Percentiles rank a stretch among this genome's conserved stretches.
Evolutionary conservation across 2,113 vertebrate species (phyloP).

Genomic region (Myotis davidii): DNA sequence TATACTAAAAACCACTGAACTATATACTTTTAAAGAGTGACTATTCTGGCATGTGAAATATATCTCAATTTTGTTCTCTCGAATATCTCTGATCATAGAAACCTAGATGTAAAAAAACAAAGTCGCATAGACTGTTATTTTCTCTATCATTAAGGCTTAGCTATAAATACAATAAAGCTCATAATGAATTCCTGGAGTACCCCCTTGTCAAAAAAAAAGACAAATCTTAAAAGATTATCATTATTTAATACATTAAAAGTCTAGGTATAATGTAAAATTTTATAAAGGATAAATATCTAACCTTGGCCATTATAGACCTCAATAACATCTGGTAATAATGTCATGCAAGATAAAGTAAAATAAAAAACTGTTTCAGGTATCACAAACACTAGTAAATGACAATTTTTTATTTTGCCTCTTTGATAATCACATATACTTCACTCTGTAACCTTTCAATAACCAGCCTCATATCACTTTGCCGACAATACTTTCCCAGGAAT

Average conservation of each 20-base stretch:
- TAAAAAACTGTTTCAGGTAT: not conserved
- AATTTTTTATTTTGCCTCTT: slow-evolving; percentile 33
- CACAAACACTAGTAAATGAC: not conserved
- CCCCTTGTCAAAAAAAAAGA: slow-evolving; percentile 29
- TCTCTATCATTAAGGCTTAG: slow-evolving; percentile 4
- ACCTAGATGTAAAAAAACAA: slow-evolving; percentile 86
- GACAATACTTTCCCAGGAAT: not conserved
- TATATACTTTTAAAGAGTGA: too few species aligned
- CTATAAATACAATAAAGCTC: slow-evolving; percentile 6
- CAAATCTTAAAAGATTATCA: not conserved
- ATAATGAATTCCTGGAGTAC: slow-evolving; percentile 5
- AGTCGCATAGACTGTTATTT: not conserved
- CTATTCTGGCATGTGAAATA: too few species aligned
- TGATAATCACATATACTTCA: not conserved
- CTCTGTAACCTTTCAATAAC: not conserved
- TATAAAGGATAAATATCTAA: slow-evolving; percentile 10
- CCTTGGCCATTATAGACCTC: not conserved
- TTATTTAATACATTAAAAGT: slow-evolving; percentile 13
- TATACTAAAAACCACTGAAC: not conserved
- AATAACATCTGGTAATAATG: not conserved
- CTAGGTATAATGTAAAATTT: slow-evolving; percentile 43
- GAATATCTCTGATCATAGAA: slow-evolving; percentile 98
- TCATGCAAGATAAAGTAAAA: not conserved
- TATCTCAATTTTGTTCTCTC: slow-evolving; percentile 82
- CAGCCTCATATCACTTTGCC: not conserved